Evolutionary conservation across 2,888 invertebrate genomes (phyloP), one percentile per base, ranked within the genome.

Genomic region (Xanthorhoe spadicearia): DNA sequence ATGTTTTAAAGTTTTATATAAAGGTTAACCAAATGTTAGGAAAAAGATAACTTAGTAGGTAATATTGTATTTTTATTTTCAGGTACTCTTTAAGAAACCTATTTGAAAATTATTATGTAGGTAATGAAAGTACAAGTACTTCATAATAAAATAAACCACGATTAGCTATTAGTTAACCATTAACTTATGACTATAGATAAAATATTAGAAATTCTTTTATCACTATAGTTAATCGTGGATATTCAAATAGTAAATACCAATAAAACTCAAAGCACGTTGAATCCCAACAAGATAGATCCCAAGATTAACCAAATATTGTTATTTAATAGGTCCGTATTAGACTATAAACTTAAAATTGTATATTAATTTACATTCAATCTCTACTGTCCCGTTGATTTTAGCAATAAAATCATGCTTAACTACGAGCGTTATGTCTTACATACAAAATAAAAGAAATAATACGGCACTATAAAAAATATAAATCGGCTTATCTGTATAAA

Each of bases 401-500:
- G 82, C 83, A 82, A 83, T 85, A 84, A 85, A 86, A 77, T 77
- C 76, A 82, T 80, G 81, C 81, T 83, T 81, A 79, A 81, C 74
- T 78, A 81, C 79, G 80, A 79, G 80, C 75, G 77, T 82, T 81
- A 84, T 83, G 80, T 83, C 83, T 85, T 83, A 83, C 80, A 84
- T 79, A 85, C 81, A 82, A 83, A 86, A 87, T 86, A 85, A 88
- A 88, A 84, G 86, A 82, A 83, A 83, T 86, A 88, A 89, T 86
- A 84, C 83, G 80, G 78, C 80, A 85, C 82, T 87, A 87, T 88
- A 91, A 92, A 92, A 91, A 91, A 87, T 84, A 88, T 86, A 87
- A 93, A 92, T 91, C 92, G 90, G 92, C 92, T 93, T 92, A 92
- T 92, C 92, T 91, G 78, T 91, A 90, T 90, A 89, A 92, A 91